phyloP scores from a whole-genome alignment of 2,113 vertebrate species.

The Microcebus ravelobensis region DNA sequence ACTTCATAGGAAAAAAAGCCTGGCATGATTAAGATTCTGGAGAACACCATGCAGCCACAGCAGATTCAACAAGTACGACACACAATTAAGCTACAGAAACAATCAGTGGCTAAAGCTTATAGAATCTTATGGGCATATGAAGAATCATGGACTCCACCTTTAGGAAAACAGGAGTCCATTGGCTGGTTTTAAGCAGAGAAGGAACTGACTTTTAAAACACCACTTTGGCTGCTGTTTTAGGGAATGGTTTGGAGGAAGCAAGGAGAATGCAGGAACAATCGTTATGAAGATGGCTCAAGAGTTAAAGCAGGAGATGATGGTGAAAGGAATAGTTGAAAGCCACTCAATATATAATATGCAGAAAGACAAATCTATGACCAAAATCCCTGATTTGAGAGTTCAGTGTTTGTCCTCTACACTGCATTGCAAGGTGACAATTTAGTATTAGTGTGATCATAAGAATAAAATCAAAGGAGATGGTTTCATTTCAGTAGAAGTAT shows the following conservation, averaged over 20 bases:
- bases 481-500: not conserved
- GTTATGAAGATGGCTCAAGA: not conserved
- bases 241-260: not conserved
- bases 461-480: not conserved
- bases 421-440: not conserved
- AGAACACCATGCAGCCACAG: not conserved
- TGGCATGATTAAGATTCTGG: not conserved
- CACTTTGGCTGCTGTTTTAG: not conserved
- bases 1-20: not conserved
- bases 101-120: not conserved
- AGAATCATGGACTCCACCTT: not conserved
- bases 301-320: not conserved
- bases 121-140: not conserved
- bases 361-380: not conserved
- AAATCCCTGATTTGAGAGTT: not conserved
- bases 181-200: not conserved
- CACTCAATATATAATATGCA: not conserved
- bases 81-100: not conserved
- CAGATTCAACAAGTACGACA: not conserved
- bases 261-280: not conserved
- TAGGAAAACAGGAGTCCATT: not conserved
- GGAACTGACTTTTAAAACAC: not conserved
- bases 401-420: not conserved
- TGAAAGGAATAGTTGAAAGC: not conserved
- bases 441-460: not conserved